Evolutionary conservation across 2,797 vertebrate genomes (phyloP).

Genomic region (Carcharodon carcharias): DNA sequence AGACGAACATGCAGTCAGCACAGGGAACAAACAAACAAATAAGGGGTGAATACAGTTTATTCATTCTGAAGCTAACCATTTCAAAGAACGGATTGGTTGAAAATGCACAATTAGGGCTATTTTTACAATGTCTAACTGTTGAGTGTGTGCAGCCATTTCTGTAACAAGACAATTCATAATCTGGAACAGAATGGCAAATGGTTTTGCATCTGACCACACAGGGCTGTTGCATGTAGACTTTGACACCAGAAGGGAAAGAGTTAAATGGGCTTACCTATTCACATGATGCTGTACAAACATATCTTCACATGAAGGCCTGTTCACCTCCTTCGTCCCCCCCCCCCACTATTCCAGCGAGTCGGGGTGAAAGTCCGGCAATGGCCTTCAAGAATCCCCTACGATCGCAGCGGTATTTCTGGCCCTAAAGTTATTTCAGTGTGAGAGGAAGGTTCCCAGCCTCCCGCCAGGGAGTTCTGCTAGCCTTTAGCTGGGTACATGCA

Average conservation of each 20-base stretch:
- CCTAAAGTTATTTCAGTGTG: background rate
- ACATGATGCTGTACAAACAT: background rate
- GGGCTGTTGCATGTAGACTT: background rate
- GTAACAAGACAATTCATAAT: background rate
- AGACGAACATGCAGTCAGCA: background rate
- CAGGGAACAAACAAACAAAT: background rate
- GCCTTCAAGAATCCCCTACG: background rate
- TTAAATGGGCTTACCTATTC: background rate
- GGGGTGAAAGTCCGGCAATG: background rate
- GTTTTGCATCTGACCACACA: background rate
- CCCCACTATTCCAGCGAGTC: background rate
- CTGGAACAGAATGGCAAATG: background rate
- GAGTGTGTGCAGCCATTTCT: background rate
- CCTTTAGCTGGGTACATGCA: background rate
- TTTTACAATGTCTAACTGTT: background rate
- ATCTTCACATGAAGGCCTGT: background rate
- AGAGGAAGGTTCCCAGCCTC: background rate
- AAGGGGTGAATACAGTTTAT: background rate
- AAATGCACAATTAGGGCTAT: background rate
- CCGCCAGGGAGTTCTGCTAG: too few relatives aligned
- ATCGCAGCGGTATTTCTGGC: background rate
- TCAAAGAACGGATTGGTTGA: background rate
- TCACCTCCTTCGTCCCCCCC: background rate
- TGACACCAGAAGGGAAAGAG: background rate
- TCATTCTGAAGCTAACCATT: background rate